Evolutionary conservation across 2,113 vertebrate genomes (phyloP), one percentile per base, ranked within the genome.

Genomic region (Dolichotis patagonum): DNA sequence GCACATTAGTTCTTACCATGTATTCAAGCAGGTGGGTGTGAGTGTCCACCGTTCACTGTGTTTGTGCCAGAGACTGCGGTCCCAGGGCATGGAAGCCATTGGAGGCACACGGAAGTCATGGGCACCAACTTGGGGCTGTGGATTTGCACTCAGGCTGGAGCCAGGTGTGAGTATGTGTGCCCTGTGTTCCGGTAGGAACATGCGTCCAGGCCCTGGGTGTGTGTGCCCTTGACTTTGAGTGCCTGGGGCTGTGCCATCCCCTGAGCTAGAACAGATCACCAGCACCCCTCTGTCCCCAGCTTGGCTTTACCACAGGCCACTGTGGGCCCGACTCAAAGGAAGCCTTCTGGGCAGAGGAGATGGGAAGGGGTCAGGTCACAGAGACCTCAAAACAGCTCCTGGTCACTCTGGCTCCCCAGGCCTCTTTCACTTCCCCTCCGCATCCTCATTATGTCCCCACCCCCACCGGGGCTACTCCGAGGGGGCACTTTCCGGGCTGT

Each of bases 131-230:
- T 0, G 3, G 24, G 22, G 19, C 2, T 65, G 24, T 4, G 52
- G 43, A 35, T 32, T 35, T 54, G 43, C 14, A 13, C 5, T 0
- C 0, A 0, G 28, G 26, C 88, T 30, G 0, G 63, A 75, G 43
- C 8, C 38, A 5, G 14, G 1, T 3, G 43, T 22, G 6, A 0
- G 32, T 2, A 28, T 24, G 35, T 22, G 30, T 1, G 13, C 85
- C 2, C 35, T 1, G 26, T 20, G 63, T 63, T 71, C 80, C 0
- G 35, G 49, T 1, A 41, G 67, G 60, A 3, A 43, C 8, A 26
- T 49, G 71, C 1, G 11, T 12, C 62, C 41, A 38, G 35, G 62
- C 28, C 63, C 26, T 19, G 81, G 38, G 56, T 0, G 3, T 2
- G 8, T 28, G 73, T 60, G 73, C 60, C 14, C 4, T 41, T 30